Evolutionary conservation across 1,140 invertebrate species (phyloP), one percentile per base, ranked within the genome.

Genomic region (Anastrepha ludens): DNA sequence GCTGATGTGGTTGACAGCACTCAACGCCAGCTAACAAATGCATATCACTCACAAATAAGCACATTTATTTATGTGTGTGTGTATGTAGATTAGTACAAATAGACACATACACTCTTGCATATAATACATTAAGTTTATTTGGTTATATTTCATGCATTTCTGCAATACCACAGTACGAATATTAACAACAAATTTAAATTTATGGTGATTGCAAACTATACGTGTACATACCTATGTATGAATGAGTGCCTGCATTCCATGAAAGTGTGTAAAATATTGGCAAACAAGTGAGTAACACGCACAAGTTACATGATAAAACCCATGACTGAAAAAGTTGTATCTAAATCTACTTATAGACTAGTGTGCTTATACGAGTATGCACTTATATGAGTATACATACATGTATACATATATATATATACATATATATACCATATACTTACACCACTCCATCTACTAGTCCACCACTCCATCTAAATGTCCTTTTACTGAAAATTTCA

Each of bases 191-290:
- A 90, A 90, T 85, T 15, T 88, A 89, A 90, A 91, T 90, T 91
- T 89, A 91, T 90, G 91, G 90, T 90, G 91, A 91, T 91, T 91
- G 91, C 90, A 88, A 55, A 60, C 88, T 88, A 90, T 89, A 74
- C 8, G 47, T 17, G 7, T 55, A 17, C 0, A 47, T 55, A 55
- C 6, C 6, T 8, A 11, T 55, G 50, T 55, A 55, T 55, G 50
- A 7, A 55, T 55, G 11, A 55, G 50, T 55, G 11, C 29, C 29
- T 29, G 29, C 29, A 29, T 0, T 29, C 29, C 29, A 29, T 29
- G 8, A 55, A n/a, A 47, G 50, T 20, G 44, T 29, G 20, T n/a
- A 81, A 81, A 81, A 81, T 55, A 81, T 55, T 20, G 20, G 4
- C 17, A 55, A 81, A 74, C 50, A 39, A 44, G 41, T 74, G 29